Base-by-base conservation (phyloP, 2,888 invertebrate genomes). In the Phanerotoma sp. region DNA sequence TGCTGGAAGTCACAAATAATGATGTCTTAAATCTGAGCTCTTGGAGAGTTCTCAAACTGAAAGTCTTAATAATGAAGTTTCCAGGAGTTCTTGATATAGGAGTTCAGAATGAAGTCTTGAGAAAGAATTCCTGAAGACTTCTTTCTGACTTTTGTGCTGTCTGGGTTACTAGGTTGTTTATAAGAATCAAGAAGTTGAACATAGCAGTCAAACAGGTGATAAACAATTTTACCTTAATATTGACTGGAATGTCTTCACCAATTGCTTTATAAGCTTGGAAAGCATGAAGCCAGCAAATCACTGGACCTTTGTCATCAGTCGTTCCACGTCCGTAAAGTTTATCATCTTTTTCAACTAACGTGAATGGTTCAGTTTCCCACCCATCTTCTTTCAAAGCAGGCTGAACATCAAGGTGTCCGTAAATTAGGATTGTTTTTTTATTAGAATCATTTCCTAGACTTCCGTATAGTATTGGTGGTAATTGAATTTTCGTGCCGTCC, bases 371-470 rank as follows among this genome's bases (percentile, higher is more conserved):
- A 0, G 94, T 89, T 62, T 91, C 83, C 98, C 98, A 98, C 0
- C 97, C 98, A 81, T 97, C 97, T 59, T 89, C 89, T 73, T 86
- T 87, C 25, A 87, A 77, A 1, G 98, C 99, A 9, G 98, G 98
- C 76, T 98, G 98, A 1, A 99, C 99, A 81, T 99, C 99, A 71
- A 99, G 83, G 79, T 99, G 99, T 0, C 98, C 98, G 77, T 99
- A 99, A 54, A 99, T 82, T 54, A 93, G 86, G 38, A 99, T 86
- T 5, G 97, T 99, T 73, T 93, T 95, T 80, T 97, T 98, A 35
- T 83, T 83, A 0, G 86, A 80, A 73, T 96, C 93, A 3, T 63
- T 66, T 62, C 95, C 95, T 45, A 96, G 80, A 28, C 79, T 79
- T 37, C 89, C 96, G 28, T 95, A 80, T 40, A 97, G 76, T 5